Evolutionary conservation across 2,888 invertebrate species (phyloP).

Genomic region (Dilophus febrilis): DNA sequence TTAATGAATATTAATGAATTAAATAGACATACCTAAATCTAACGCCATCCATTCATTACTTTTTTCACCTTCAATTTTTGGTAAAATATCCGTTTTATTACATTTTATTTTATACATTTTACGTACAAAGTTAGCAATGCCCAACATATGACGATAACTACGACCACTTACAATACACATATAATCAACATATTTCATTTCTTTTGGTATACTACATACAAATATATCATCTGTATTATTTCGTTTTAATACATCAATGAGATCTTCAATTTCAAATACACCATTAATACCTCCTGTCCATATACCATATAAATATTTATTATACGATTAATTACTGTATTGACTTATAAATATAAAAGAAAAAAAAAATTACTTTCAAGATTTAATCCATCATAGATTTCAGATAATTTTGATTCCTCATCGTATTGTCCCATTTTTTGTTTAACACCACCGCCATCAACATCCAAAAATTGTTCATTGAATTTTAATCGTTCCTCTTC

Average conservation of each 20-base stretch:
- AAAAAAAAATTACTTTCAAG: slow-evolving; percentile 34
- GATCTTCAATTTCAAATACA: slow-evolving; percentile 76
- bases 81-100: slow-evolving; percentile 41
- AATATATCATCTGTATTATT: slow-evolving; percentile 70
- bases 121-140: slow-evolving; percentile 56
- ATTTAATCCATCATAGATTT: slow-evolving; percentile 25
- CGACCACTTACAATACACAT: slow-evolving; percentile 64
- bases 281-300: slow-evolving; percentile 70
- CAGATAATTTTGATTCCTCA: slow-evolving; percentile 25
- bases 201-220: slow-evolving; percentile 56
- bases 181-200: slow-evolving; percentile 66
- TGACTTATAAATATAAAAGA: too few species aligned
- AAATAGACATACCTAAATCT: slow-evolving; percentile 52
- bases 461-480: slow-evolving; percentile 16
- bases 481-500: slow-evolving; percentile 40
- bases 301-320: too few species aligned
- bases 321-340: too few species aligned
- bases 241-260: slow-evolving; percentile 54
- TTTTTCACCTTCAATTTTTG: slow-evolving; percentile 59
- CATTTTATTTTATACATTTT: slow-evolving; percentile 61
- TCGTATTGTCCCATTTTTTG: slow-evolving; percentile 28
- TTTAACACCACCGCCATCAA: slow-evolving; percentile 5
- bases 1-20: not conserved
- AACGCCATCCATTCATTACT: slow-evolving; percentile 75
- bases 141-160: slow-evolving; percentile 56